Conservation (phyloP, 2,113 vertebrate species). For the Empidonax alnorum region DNA sequence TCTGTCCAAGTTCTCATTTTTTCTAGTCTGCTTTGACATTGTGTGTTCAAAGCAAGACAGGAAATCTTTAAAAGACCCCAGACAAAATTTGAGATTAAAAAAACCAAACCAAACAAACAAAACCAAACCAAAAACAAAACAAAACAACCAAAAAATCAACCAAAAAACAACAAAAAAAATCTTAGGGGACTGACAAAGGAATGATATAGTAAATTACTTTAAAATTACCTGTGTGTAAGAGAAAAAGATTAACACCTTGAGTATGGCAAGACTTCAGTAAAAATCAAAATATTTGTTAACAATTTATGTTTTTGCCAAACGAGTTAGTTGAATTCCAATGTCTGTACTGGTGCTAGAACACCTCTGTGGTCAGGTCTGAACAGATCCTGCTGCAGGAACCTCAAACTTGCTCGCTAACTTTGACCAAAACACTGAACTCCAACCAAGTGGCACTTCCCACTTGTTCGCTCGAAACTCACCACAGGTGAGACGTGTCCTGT, state of each 20-base stretch:
- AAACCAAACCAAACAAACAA: background rate
- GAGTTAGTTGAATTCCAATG: background rate
- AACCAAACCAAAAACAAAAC: no score
- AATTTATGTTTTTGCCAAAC: background rate
- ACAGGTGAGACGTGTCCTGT: background rate
- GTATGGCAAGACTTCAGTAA: background rate
- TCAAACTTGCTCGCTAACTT: background rate
- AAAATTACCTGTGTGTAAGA: background rate
- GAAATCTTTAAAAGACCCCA: background rate
- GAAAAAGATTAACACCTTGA: background rate
- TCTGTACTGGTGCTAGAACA: background rate
- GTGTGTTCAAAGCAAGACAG: background rate
- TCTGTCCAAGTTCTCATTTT: background rate
- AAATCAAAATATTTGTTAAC: background rate
- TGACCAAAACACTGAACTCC: background rate
- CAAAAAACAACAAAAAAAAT: no score
- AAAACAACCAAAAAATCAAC: background rate
- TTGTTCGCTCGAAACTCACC: background rate
- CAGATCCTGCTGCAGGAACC: background rate
- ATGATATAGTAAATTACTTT: background rate
- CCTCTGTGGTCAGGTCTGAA: background rate
- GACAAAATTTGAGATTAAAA: background rate
- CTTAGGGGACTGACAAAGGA: background rate
- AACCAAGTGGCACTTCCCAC: background rate
- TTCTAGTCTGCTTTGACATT: background rate